Conservation (phyloP, 2,113 vertebrate genomes). For the Anolis sagrei region DNA sequence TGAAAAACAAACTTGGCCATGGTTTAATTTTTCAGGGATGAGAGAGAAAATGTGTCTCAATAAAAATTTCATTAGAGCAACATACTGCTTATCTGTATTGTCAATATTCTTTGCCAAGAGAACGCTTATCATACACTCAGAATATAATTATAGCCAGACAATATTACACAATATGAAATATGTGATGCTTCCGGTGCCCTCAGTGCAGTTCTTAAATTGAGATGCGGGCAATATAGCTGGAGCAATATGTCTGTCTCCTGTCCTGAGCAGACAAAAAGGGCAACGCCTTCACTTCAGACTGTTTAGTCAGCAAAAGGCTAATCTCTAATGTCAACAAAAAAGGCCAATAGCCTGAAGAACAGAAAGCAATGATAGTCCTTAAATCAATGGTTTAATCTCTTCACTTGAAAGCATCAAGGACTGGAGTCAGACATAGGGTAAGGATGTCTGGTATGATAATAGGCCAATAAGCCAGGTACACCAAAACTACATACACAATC, state of each 20-base stretch:
- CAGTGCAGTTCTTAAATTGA: neutral
- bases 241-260: neutral
- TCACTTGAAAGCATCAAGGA: slow-evolving; percentile 1
- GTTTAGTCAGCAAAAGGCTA: neutral
- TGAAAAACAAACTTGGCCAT: neutral
- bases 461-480: neutral
- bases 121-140: neutral
- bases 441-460: slow-evolving; percentile 18
- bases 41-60: too few species aligned
- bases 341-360: neutral
- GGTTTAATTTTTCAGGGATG: neutral
- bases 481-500: neutral
- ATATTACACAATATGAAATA: neutral
- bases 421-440: slow-evolving; percentile 2
- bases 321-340: neutral
- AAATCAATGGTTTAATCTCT: slow-evolving; percentile 2
- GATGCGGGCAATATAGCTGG: neutral
- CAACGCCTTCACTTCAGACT: neutral
- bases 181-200: neutral
- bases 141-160: neutral
- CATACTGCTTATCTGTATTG: neutral
- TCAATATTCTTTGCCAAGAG: neutral
- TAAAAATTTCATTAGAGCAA: neutral
- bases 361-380: neutral
- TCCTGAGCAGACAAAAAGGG: neutral